Base-by-base conservation (phyloP, 2,888 invertebrate species). In the Hydriomena furcata region DNA sequence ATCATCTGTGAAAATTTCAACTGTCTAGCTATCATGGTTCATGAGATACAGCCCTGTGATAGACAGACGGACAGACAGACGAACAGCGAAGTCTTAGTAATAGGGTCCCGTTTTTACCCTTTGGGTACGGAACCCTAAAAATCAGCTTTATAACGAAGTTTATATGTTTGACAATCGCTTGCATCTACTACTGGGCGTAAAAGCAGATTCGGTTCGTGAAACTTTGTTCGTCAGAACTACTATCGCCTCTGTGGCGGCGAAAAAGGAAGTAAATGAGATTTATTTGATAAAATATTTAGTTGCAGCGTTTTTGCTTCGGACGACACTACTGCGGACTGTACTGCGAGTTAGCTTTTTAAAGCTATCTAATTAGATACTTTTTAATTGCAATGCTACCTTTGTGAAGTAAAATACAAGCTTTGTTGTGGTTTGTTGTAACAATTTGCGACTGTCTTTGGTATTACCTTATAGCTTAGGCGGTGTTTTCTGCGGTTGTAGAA, bases 251-350 rank as follows among this genome's bases (percentile, higher is more conserved):
- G 37, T 46, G 11, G 52, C 42, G 53, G 58, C 55, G 63, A 62
- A 72, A 70, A 74, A 72, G 65, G 65, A 71, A 71, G 66, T 56
- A 70, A 72, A 63, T 63, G 66, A 73, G 77, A 78, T 79, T 77
- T 73, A 71, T 74, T 71, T 73, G 62, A 71, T 79, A 76, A 76
- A 78, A 79, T 73, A 78, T 81, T 79, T 74, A 73, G 64, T 69
- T 69, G 64, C 53, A 53, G 52, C 66, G 58, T 71, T 79, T 79
- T 77, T 73, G 68, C 72, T 75, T 61, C 62, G 58, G 60, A 56
- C 45, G 44, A 52, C 52, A 49, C 55, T 57, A 53, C 62, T 62
- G 65, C 63, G 60, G 63, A 65, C 56, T 57, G 55, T 65, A 1
- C 8, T 8, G 38, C 13, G 4, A 24, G 63, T 69, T 31, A 5